Base-by-base conservation (phyloP, 2,888 invertebrate genomes). In the Palloptera scutellata region DNA sequence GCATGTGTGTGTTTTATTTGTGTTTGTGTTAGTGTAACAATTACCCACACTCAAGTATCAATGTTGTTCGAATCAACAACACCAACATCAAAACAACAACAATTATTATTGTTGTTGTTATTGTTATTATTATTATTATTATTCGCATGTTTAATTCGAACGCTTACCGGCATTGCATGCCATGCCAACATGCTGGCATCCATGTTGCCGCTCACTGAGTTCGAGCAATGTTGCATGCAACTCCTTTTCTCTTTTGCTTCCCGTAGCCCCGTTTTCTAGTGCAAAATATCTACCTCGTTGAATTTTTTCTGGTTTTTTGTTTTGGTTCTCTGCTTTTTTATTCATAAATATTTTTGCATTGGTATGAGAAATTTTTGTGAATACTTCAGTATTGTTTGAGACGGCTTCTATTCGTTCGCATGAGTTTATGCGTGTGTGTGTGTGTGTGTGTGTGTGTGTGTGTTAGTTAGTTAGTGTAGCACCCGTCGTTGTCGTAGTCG, bases 11-110 rank as follows among this genome's bases (percentile, higher is more conserved):
- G 52, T 20, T 20, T 13, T 15, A 30, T 51, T 58, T 62, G 42
- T 68, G 63, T 64, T n/a, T 60, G 55, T 43, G 43, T 74, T 75
- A 78, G 77, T 76, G 78, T 77, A 79, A 79, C 79, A 79, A 78
- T 78, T 78, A 78, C 78, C 78, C 79, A 77, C 77, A 77, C 30
- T 30, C 30, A 30, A 30, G 30, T 30, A 30, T 30, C 30, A 30
- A 77, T 77, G 30, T 10, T 30, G 51, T 30, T 30, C 30, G 30
- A 30, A 30, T 30, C 30, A 30, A 30, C 78, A 76, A 75, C 73
- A 71, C 67, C 71, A 69, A 70, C 75, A 68, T 68, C 66, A 70
- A 79, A 68, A 70, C 66, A 70, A 79, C 75, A 78, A 78, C 77
- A 79, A 76, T 76, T 79, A 79, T 77, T 78, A 79, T 78, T 78